Conservation (phyloP, 2,113 vertebrate genomes). For the Arvicanthis niloticus region DNA sequence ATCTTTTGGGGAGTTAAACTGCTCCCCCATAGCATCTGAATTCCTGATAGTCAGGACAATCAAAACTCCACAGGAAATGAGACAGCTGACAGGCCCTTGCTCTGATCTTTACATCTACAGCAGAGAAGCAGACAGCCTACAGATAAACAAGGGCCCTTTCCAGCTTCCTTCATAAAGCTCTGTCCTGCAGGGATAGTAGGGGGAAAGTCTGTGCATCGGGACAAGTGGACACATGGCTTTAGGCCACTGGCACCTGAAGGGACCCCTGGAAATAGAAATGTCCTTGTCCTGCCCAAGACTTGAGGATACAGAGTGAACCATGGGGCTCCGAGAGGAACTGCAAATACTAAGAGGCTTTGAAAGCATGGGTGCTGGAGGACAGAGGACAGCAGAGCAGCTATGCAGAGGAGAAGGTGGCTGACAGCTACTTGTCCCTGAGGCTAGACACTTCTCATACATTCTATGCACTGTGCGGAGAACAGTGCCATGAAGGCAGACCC, state of each 20-base stretch:
- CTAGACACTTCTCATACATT: background rate
- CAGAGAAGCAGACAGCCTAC: background rate
- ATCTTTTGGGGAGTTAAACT: background rate
- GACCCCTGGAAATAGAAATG: background rate
- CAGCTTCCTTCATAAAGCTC: background rate
- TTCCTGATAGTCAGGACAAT: background rate
- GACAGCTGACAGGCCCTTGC: no score
- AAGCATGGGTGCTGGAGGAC: background rate
- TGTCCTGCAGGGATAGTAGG: no score
- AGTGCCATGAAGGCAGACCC: rapidly evolving
- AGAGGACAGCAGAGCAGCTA: background rate
- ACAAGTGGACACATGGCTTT: no score
- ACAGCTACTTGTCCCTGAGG: background rate
- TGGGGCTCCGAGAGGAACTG: background rate
- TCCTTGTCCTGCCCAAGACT: background rate
- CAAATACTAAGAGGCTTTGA: background rate
- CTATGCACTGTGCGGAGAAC: rapidly evolving
- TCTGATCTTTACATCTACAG: background rate
- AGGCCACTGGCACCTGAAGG: background rate
- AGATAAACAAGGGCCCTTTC: background rate
- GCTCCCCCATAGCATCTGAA: background rate
- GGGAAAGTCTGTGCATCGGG: no score
- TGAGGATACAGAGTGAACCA: no score
- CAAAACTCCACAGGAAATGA: background rate
- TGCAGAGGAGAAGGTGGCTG: no score